Evolutionary conservation across 2,888 invertebrate species (phyloP), one percentile per base, ranked within the genome.

Genomic region (Ophion obscuratus): DNA sequence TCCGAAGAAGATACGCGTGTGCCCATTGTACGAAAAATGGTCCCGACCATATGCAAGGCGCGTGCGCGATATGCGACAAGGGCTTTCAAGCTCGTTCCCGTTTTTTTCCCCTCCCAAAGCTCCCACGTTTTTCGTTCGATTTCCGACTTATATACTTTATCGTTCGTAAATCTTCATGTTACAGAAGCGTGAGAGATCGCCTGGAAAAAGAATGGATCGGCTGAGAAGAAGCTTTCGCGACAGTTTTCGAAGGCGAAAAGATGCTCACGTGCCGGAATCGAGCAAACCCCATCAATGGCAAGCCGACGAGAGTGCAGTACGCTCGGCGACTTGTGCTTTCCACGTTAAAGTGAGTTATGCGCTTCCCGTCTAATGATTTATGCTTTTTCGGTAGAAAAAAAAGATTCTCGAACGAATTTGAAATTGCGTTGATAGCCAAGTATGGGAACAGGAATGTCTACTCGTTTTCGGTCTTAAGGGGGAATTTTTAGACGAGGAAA

Each of bases 261-360:
- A 97, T 92, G 96, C 95, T 86, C 94, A 96, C 81, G 96, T 97
- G 79, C 97, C 98, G 7, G 99, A 99, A 95, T 98, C 98, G 87
- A 98, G 98, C 86, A 98, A 99, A 94, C 99, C 99, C 53, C 99
- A 99, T 94, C 98, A 98, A 94, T 99, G 99, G 99, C 98, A 99
- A 94, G 97, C 99, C 62, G 99, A 99, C 95, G 99, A 99, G 94
- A 97, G 97, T 80, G 98, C 99, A 75, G 99, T 99, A 40, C 96
- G 99, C 68, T 97, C 98, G 80, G 99, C 99, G 87, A 98, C 98
- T 17, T 99, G 99, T 95, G 98, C 97, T 92, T 99, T 99, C 95
- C 97, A 98, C 89, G 99, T 99, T 90, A 99, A 99, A 95, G 97
- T 96, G 89, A 88, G 83, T 84, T 67, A 68, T 24, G 4, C 10